Evolutionary conservation across 1,140 invertebrate genomes (phyloP), one percentile per base, ranked within the genome.

Genomic region (Ceratitis capitata): DNA sequence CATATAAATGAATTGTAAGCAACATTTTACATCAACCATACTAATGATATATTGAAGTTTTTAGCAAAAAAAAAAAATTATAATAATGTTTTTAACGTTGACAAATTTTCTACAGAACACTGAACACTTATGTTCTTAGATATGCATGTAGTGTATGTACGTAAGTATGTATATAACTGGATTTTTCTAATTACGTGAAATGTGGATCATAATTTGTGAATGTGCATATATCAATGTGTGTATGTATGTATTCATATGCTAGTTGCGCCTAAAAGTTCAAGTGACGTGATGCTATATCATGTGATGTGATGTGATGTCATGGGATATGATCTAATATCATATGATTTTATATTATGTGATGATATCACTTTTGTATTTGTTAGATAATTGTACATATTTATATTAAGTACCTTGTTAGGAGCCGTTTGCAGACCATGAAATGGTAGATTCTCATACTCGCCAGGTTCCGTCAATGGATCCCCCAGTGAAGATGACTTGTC

Each of bases 361-460:
- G 35, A 78, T n/a, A 45, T 45, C 12, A 9, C 26, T 47, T 19
- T 14, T 39, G n/a, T 47, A 47, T 35, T 26, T 26, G 7, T 7
- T 26, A 78, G 1, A 26, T 45, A 35, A 10, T 45, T 78, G 12
- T 78, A 78, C 12, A 78, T 3, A 23, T n/a, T 35, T 29, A 84
- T 56, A 85, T 69, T 86, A 87, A 89, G 93, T 95, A 98, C 97
- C 95, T 98, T 98, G 92, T 97, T 97, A 88, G 96, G 96, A 87
- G 97, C 95, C 90, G 96, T 95, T 93, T 97, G 96, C 89, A 98
- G 95, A 88, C 97, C 97, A 92, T 98, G 97, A 94, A 98, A 98
- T 86, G 97, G 97, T 89, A 98, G 94, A 92, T 98, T 98, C 93
- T 98, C 97, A 93, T 98, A 98, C 92, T 97, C 96, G 86, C 96